These are phyloP conservation scores for Spisula subtruncata DNA, from an alignment of 2,888 invertebrate genomes.

Conservation along the genomic window DNA sequence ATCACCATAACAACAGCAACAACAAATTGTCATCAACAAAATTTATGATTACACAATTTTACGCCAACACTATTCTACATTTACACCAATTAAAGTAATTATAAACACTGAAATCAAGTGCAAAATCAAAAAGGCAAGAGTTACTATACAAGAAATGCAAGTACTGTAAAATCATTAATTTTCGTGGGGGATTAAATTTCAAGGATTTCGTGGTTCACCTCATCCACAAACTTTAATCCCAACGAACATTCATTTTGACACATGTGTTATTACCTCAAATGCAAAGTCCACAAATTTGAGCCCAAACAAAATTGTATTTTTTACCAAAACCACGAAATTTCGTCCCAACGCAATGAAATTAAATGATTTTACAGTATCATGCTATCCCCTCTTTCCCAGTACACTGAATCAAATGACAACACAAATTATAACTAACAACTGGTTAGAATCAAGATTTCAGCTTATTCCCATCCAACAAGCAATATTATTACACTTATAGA, in stretches of 20 bases:
- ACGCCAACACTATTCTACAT: not conserved
- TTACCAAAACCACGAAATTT: too few relatives aligned
- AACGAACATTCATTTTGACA: too few relatives aligned
- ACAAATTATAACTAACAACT: not conserved
- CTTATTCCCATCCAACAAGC: not conserved
- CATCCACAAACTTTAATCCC: too few relatives aligned
- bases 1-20: not conserved
- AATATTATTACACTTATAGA: not conserved
- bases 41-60: not conserved
- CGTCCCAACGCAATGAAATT: not conserved
- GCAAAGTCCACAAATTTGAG: too few relatives aligned
- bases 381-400: too few relatives aligned
- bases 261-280: too few relatives aligned
- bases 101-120: constrained; percentile 35
- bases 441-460: not conserved
- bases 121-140: constrained; percentile 57
- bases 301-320: too few relatives aligned
- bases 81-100: not conserved
- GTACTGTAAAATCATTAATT: not conserved
- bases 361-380: not conserved
- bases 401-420: not conserved
- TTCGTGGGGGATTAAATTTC: too few relatives aligned
- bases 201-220: too few relatives aligned
- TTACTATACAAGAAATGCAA: constrained; percentile 27
- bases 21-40: not conserved